A percentile compares a stretch with the other conserved stretches of the same genome.
Evolutionary conservation across 2,797 vertebrate species (phyloP).

Genomic region (Acrocephalus scirpaceus): DNA sequence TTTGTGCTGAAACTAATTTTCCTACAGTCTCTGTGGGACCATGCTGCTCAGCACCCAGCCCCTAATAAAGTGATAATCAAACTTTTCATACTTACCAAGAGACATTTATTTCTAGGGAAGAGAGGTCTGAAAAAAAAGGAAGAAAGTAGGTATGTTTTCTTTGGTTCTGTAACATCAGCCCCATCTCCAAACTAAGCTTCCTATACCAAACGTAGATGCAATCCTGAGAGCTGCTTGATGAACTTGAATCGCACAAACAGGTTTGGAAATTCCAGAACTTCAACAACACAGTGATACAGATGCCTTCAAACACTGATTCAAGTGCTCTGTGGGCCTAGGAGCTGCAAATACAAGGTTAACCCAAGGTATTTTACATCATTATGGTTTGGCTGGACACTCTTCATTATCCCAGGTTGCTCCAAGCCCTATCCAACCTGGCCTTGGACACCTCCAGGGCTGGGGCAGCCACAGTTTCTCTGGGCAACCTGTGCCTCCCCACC

Average conservation of each 20-base stretch:
- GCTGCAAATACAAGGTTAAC: background rate
- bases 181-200: background rate
- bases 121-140: background rate
- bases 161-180: background rate
- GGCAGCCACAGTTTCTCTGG: background rate
- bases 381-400: background rate
- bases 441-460: background rate
- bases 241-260: background rate
- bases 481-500: background rate
- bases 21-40: accelerated
- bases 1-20: background rate
- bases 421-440: background rate
- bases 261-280: background rate
- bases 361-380: background rate
- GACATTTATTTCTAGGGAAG: background rate
- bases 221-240: accelerated
- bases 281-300: too few species aligned
- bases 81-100: background rate
- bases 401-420: accelerated
- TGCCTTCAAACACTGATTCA: background rate
- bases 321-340: background rate
- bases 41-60: background rate
- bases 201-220: accelerated
- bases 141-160: background rate
- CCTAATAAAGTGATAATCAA: background rate